Evolutionary conservation across 1,140 invertebrate species (phyloP), one percentile per base, ranked within the genome.

Genomic region (Trichomalopsis sarcophagae): DNA sequence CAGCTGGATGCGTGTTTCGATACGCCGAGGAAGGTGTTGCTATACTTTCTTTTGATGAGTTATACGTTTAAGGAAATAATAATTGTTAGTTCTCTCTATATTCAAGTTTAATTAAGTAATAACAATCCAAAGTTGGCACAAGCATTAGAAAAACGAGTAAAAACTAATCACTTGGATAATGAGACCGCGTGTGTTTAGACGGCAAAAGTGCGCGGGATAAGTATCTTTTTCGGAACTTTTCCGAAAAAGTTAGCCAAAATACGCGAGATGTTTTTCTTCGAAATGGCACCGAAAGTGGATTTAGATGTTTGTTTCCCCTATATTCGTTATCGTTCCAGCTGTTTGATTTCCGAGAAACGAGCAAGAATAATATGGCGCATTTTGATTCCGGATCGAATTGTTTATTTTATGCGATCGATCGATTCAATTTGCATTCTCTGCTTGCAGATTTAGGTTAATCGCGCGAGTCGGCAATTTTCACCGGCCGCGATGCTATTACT

Each of bases 231-330:
- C 27, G 23, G 14, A 62, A 68, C 33, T 68, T 68, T 66, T 82
- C 47, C 17, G 55, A 62, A 62, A n/a, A 62, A 62, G 21, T 62
- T 50, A 17, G 17, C 14, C 14, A 62, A 62, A 62, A 17, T 62
- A 62, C 17, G n/a, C 55, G 21, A 71, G 14, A 71, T 50, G n/a
- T 71, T 84, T 84, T 77, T 76, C 73, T 77, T 78, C 13, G 44
- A 81, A 17, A 81, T 23, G 23, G 23, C n/a, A 10, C 17, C 66
- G 9, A n/a, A 71, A 84, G 36, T 55, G 23, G 10, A 77, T 69
- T 77, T 69, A 69, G 23, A 21, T 47, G 62, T 78, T 84, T 84
- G 27, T 84, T 84, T 69, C 23, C 44, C 6, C 71, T 47, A 66
- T 47, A 66, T 36, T 36, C 33, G 33, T 36, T 36, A 36, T 78